Percentiles rank a stretch among this genome's conserved stretches.
These are phyloP conservation scores for Leptinotarsa tumamoca DNA, from an alignment of 2,888 invertebrate genomes.

Conservation along the genomic window DNA sequence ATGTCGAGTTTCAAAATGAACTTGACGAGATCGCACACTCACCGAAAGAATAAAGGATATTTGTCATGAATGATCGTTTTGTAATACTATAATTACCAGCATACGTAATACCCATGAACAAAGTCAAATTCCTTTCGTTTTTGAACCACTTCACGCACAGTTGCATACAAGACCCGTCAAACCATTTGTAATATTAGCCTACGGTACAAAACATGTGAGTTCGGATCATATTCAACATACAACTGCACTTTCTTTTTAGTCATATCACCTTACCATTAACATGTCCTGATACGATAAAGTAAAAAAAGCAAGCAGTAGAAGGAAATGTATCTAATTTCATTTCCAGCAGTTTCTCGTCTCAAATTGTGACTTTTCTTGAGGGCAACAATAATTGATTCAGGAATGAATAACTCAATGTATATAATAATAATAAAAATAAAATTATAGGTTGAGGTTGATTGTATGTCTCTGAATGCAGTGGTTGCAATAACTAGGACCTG, in stretches of 20 bases:
- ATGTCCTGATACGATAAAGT: background rate
- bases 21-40: background rate
- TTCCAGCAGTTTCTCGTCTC: no score
- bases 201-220: background rate
- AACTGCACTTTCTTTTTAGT: constrained; percentile 7
- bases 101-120: constrained; percentile 1
- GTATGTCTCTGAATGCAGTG: no score
- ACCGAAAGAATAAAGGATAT: background rate
- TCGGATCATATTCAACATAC: constrained; percentile 3
- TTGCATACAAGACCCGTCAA: constrained; percentile 7
- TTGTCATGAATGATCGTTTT: background rate
- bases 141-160: constrained; percentile 21
- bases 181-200: constrained; percentile 4
- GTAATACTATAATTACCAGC: background rate
- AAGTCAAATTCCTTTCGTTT: constrained; percentile 16
- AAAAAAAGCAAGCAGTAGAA: no score
- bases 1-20: no score
- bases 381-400: no score
- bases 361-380: no score
- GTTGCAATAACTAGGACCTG: no score
- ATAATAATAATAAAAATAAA: no score
- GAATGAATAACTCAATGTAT: no score
- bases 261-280: background rate
- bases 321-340: no score
- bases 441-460: no score